These are phyloP conservation scores for Picathartes gymnocephalus DNA, from an alignment of 2,113 vertebrate genomes.

Conservation along the genomic window DNA sequence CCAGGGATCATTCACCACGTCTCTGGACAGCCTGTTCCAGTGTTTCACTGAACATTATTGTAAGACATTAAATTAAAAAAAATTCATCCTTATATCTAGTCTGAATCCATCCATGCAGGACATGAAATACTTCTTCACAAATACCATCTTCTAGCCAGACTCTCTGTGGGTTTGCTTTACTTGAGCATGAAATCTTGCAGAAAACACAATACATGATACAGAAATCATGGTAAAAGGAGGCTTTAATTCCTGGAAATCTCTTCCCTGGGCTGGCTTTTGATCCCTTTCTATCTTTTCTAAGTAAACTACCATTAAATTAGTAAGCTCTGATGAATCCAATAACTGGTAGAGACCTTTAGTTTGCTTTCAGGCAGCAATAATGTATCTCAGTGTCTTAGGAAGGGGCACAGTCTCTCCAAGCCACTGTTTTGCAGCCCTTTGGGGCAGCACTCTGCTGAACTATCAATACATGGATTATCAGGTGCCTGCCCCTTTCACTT, in stretches of 20 bases:
- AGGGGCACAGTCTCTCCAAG: not conserved
- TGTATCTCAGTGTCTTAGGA: not conserved
- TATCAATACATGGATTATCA: not conserved
- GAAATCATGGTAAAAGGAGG: not conserved
- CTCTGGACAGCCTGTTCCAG: not conserved
- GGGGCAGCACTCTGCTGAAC: not conserved
- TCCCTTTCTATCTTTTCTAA: not conserved
- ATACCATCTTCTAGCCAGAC: not conserved
- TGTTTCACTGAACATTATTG: not conserved
- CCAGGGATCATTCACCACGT: not conserved
- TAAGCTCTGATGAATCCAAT: not conserved
- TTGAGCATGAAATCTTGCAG: not conserved
- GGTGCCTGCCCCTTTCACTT: not conserved
- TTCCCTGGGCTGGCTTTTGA: not conserved
- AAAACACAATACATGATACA: not conserved
- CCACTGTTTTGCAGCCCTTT: not conserved
- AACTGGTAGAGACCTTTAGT: not conserved
- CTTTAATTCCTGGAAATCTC: not conserved
- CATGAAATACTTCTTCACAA: not conserved
- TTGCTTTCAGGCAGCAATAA: not conserved
- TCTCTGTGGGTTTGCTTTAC: not conserved
- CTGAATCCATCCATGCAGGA: not conserved
- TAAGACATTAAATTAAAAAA: not conserved
- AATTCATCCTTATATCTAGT: not conserved
- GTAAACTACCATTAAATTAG: not conserved